phyloP scores from a whole-genome alignment of 2,888 invertebrate genomes.

The Orthosia cruda region DNA sequence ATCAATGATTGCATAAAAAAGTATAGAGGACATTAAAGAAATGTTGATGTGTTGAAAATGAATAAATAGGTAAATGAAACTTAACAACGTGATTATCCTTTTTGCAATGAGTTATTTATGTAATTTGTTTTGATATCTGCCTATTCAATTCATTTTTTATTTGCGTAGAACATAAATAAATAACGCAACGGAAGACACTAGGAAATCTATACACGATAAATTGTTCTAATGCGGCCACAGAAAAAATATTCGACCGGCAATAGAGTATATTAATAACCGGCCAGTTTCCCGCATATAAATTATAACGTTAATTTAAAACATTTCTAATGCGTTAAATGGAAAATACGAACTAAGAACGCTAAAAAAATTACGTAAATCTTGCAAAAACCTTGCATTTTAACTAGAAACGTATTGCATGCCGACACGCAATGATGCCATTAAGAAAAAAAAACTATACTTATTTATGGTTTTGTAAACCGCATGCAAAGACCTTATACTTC shows the following conservation, averaged over 20 bases:
- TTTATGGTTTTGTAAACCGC: constrained; percentile 65
- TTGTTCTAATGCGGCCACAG: constrained; percentile 21
- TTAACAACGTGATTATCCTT: constrained; percentile 17
- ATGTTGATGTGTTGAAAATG: constrained; percentile 6
- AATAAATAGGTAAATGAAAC: not conserved
- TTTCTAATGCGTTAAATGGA: constrained; percentile 64
- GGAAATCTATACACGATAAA: constrained; percentile 47
- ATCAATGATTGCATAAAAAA: not conserved
- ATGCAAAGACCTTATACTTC: too few species aligned
- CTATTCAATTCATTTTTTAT: constrained; percentile 13
- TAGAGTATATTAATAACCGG: constrained; percentile 55
- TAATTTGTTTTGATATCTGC: constrained; percentile 25
- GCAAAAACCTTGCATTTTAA: constrained; percentile 66
- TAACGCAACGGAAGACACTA: constrained; percentile 35
- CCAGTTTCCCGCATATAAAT: constrained; percentile 58
- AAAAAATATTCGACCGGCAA: constrained; percentile 42
- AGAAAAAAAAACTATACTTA: constrained; percentile 58
- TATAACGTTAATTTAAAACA: constrained; percentile 60
- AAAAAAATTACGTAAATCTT: constrained; percentile 66
- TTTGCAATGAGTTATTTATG: constrained; percentile 18
- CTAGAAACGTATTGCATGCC: constrained; percentile 67
- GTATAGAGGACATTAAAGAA: not conserved
- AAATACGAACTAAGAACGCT: constrained; percentile 53
- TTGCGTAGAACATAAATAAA: constrained; percentile 27
- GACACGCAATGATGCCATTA: constrained; percentile 69